phyloP scores from a whole-genome alignment of 1,140 invertebrate genomes.

The Penaeus chinensis region DNA sequence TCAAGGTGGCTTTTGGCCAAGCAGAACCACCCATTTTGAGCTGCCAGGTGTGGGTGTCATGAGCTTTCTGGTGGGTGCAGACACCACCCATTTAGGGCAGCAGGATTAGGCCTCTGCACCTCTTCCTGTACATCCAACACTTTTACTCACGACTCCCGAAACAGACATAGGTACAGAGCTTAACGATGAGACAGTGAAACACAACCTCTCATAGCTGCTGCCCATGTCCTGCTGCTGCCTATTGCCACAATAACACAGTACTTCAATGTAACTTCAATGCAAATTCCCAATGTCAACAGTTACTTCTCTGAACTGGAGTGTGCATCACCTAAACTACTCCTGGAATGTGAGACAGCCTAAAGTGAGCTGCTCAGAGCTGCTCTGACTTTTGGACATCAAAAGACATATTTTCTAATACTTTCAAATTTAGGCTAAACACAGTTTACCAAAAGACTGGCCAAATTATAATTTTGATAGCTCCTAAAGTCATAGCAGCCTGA shows the following conservation, averaged over 20 bases:
- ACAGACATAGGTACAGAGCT: neutral
- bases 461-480: neutral
- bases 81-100: conserved; percentile 5
- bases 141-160: neutral
- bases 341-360: conserved; percentile 53
- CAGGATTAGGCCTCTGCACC: conserved; percentile 11
- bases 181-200: neutral
- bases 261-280: conserved; percentile 14
- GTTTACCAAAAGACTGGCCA: too few relatives aligned
- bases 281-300: conserved; percentile 32
- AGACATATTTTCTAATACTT: neutral
- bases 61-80: conserved; percentile 12
- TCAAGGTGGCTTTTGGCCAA: conserved; percentile 17
- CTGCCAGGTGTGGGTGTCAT: conserved; percentile 31
- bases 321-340: conserved; percentile 53
- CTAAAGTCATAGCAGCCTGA: conserved; percentile 41
- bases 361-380: conserved; percentile 41
- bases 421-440: conserved; percentile 17
- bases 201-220: conserved; percentile 34
- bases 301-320: conserved; percentile 43
- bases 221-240: conserved; percentile 39
- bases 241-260: conserved; percentile 27
- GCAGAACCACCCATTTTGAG: conserved; percentile 18
- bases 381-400: conserved; percentile 24
- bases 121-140: conserved; percentile 7